Evolutionary conservation across 2,797 vertebrate species (phyloP).

Genomic region (Trachops cirrhosus): DNA sequence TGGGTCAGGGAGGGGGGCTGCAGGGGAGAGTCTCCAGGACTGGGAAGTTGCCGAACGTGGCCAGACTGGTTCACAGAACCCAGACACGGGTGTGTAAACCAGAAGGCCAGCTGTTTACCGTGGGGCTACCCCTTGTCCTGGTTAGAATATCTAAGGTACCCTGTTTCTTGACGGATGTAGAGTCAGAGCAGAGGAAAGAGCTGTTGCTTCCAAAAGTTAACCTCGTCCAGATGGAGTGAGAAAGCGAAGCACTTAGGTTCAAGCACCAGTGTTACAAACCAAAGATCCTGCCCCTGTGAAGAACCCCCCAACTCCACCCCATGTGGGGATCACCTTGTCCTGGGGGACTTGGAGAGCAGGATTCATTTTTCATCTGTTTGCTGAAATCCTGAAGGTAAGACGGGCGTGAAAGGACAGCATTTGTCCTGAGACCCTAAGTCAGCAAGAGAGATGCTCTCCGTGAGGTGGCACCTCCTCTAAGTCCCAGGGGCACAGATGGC

Average conservation of each 20-base stretch:
- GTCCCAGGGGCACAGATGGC: background rate
- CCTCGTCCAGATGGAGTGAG: background rate
- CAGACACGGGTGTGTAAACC: background rate
- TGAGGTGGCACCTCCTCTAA: fast-evolving
- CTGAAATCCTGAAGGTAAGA: background rate
- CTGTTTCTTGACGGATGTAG: background rate
- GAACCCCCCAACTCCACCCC: fast-evolving
- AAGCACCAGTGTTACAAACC: background rate
- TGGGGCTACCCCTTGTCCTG: background rate
- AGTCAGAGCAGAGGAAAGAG: background rate
- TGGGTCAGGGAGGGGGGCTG: background rate
- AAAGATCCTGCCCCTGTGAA: fast-evolving
- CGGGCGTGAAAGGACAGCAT: background rate
- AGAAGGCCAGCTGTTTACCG: fast-evolving
- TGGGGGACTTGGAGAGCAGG: fast-evolving
- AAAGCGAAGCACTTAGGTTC: background rate
- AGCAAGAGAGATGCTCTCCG: fast-evolving
- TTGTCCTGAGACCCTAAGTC: background rate
- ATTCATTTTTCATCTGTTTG: background rate
- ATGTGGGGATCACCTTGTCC: too few relatives aligned
- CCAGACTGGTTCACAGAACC: background rate
- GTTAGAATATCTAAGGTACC: background rate
- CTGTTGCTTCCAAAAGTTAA: background rate
- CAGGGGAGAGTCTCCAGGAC: too few relatives aligned
- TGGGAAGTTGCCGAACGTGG: fast-evolving